phyloP scores from a whole-genome alignment of 2,113 vertebrate species.

The Cryptomyrus ogoouensis region DNA sequence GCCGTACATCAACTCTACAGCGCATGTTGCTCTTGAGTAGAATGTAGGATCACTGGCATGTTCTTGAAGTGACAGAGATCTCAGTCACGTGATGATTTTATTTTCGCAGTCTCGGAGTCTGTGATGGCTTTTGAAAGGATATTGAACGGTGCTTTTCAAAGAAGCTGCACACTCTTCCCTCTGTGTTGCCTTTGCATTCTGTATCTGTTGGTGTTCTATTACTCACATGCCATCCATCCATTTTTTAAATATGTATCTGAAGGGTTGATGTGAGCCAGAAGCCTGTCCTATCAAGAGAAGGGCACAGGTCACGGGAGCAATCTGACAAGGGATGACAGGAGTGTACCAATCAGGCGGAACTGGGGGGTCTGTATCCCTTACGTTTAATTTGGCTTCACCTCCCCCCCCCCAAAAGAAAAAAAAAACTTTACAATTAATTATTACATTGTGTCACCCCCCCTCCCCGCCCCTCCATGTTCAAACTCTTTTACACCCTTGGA shows the following conservation, averaged over 20 bases:
- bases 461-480: not conserved
- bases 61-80: not conserved
- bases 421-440: not conserved
- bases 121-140: not conserved
- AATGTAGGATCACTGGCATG: not conserved
- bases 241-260: not conserved
- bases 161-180: not conserved
- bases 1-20: not conserved
- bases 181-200: not conserved
- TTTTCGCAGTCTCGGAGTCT: not conserved
- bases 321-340: not conserved
- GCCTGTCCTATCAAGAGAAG: not conserved
- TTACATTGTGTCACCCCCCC: not conserved
- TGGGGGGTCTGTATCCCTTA: not conserved
- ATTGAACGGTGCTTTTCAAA: not conserved
- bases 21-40: not conserved
- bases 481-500: not conserved
- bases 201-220: not conserved
- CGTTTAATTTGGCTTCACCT: not conserved
- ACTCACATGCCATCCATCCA: not conserved
- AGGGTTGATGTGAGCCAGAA: not conserved
- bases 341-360: not conserved
- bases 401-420: too few relatives aligned
- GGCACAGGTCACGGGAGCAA: not conserved
- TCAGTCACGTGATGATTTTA: not conserved